These are phyloP conservation scores for Sycophila texana DNA, from an alignment of 2,888 invertebrate genomes.

Conservation along the genomic window DNA sequence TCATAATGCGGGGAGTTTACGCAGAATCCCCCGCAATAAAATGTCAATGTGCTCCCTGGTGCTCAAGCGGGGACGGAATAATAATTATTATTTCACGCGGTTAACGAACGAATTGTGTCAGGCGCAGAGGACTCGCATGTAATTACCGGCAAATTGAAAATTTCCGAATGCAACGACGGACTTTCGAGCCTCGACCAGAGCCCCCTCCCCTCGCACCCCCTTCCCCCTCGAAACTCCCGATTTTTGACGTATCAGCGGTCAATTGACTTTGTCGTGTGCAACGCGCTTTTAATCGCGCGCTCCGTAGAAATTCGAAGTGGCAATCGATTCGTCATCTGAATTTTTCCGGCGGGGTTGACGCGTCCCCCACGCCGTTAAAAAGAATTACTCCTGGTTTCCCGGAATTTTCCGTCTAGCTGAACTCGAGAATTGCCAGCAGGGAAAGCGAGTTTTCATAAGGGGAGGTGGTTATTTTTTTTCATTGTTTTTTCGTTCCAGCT, in stretches of 20 bases:
- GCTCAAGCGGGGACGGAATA: conserved; percentile 22
- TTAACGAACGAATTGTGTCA: conserved; percentile 70
- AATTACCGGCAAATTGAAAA: conserved; percentile 56
- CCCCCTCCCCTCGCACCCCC: neutral
- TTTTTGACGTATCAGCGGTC: neutral
- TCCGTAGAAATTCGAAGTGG: neutral
- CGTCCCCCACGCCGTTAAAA: no score
- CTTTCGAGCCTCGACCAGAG: conserved; percentile 1
- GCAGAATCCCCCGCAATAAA: conserved; percentile 43
- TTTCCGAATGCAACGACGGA: conserved; percentile 49
- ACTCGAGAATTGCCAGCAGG: no score
- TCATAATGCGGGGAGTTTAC: conserved; percentile 28
- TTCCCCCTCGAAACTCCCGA: conserved; percentile 24
- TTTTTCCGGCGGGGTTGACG: neutral
- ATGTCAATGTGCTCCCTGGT: conserved; percentile 39
- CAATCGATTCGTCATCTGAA: neutral
- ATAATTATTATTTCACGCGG: conserved; percentile 69
- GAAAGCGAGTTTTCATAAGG: no score
- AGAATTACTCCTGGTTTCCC: no score
- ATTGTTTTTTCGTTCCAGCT: no score
- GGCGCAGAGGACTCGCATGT: conserved; percentile 57
- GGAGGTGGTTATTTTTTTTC: no score
- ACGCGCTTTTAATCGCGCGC: neutral
- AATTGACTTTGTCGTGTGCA: no score
- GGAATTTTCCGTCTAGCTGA: no score